A percentile compares a stretch with the other conserved stretches of the same genome.
Conservation (phyloP, 2,797 vertebrate genomes). For the Dipus sagitta region DNA sequence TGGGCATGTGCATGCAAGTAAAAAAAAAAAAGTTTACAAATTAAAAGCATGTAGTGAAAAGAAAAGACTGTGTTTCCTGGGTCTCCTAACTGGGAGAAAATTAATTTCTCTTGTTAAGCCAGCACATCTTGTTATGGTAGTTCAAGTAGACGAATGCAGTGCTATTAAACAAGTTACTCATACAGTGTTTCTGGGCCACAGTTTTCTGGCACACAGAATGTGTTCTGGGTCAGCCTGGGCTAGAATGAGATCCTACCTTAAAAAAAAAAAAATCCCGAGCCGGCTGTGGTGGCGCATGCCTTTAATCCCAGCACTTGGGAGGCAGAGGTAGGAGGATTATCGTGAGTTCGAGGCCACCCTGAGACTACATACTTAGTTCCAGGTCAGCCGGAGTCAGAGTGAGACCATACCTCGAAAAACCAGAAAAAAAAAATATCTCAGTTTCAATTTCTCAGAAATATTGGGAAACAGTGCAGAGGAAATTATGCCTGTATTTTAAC, state of each 20-base stretch:
- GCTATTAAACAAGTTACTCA: neutral
- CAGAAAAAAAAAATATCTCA: neutral
- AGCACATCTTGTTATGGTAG: neutral
- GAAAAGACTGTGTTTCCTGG: neutral
- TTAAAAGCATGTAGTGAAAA: neutral
- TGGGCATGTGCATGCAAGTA: too few species aligned
- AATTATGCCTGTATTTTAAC: neutral
- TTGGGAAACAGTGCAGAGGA: slow-evolving; percentile 19
- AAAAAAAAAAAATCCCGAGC: neutral
- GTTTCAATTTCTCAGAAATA: slow-evolving; percentile 45
- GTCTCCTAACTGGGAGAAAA: neutral
- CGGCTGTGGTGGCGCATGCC: too few species aligned
- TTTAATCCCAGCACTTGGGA: too few species aligned
- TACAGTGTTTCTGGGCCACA: neutral
- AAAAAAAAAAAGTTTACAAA: neutral
- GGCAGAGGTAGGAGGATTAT: too few species aligned
- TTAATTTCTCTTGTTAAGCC: neutral
- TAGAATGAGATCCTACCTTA: too few species aligned
- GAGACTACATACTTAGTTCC: too few species aligned
- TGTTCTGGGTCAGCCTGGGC: too few species aligned
- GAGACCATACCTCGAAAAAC: too few species aligned
- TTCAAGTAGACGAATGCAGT: neutral
- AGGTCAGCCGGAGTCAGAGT: too few species aligned
- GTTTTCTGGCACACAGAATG: neutral
- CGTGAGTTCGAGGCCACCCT: too few species aligned